Base-by-base conservation (phyloP, 2,113 vertebrate species). In the Bubo blakistoni region DNA sequence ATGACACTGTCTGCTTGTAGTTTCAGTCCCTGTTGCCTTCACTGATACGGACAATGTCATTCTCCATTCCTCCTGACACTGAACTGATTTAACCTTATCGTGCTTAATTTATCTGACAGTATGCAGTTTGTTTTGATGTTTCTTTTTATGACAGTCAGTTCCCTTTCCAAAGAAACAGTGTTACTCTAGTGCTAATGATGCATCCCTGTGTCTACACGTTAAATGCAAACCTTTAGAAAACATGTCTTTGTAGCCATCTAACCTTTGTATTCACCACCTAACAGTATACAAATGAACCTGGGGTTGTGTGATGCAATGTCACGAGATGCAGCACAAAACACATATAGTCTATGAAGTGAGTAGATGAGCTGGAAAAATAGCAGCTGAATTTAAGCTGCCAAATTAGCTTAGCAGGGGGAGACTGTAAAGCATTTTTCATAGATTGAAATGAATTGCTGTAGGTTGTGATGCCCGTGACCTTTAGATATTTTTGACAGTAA, bases 401-500 rank as follows among this genome's bases (percentile, higher is more conserved):
- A 72, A 84, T 88, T 63, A 65, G 72, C 79, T 89, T 81, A 89
- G 61, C 3, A 4, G 27, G 29, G 40, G 54, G 14, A 91, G 57
- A 83, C 32, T 46, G 40, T 81, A 71, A 82, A 91, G 70, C 61
- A 72, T 81, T 94, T 88, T 85, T 86, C 83, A 65, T 47, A 76
- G 77, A 57, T 55, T 85, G 81, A 89, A 94, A 91, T 46, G 49
- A 91, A 92, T 92, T 89, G 54, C 62, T 87, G 34, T 69, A 85
- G 57, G 69, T 85, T 85, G 70, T 55, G 51, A 76, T 85, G 94
- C 54, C 49, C 17, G 3, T 72, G 91, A 96, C 95, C 92, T 97
- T 92, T 95, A 82, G 81, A 77, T 91, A 36, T 82, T 92, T 95
- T 95, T 80, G 91, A 92, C 62, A 72, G 66, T 54, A 85, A 83